Evolutionary conservation across 2,888 invertebrate species (phyloP).

Genomic region (Diplolepis rosae): DNA sequence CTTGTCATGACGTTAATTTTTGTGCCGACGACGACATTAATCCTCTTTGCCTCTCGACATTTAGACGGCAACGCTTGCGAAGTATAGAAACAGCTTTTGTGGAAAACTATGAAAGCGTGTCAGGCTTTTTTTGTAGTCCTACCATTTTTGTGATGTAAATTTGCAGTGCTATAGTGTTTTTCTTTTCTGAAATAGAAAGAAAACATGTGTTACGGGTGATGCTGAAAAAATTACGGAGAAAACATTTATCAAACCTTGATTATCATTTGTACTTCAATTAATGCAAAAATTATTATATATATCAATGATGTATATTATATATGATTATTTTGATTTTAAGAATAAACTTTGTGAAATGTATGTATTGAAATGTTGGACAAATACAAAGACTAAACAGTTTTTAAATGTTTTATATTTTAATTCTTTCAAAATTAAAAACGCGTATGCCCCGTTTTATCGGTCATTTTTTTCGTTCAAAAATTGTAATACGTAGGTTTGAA

Average conservation of each 20-base stretch:
- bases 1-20: conserved; percentile 7
- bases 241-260: background rate
- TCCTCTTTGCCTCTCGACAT: conserved; percentile 9
- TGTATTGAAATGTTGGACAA: too few species aligned
- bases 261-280: too few species aligned
- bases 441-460: too few species aligned
- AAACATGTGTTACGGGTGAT: background rate
- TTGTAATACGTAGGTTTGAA: too few species aligned
- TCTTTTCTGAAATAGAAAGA: background rate
- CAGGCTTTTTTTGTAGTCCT: conserved; percentile 6
- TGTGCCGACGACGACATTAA: conserved; percentile 13
- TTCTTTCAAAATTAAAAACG: too few species aligned
- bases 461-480: too few species aligned
- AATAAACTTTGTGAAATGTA: too few species aligned
- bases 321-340: too few species aligned
- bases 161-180: background rate
- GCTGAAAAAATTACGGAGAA: background rate
- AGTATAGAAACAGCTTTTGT: conserved; percentile 1
- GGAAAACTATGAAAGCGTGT: background rate
- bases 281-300: too few species aligned
- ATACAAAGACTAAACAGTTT: too few species aligned
- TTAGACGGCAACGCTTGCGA: conserved; percentile 13
- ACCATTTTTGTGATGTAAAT: conserved; percentile 6
- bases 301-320: too few species aligned
- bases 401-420: too few species aligned